Conservation (phyloP, 2,888 invertebrate species). For the Autographa gamma region DNA sequence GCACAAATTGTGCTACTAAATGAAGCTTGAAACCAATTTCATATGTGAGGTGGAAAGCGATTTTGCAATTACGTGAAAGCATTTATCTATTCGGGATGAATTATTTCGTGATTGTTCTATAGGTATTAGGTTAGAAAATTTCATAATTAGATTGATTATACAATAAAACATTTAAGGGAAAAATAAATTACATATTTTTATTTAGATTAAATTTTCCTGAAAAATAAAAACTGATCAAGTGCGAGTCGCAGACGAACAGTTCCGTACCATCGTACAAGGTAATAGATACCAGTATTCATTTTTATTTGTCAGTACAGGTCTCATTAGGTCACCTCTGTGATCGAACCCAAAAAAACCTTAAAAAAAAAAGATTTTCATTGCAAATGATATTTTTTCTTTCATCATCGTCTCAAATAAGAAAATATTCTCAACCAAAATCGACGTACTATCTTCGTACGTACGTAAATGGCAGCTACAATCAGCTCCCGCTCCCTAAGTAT, state of each 20-base stretch:
- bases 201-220: too few relatives aligned
- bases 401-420: neutral
- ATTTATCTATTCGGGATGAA: conserved; percentile 9
- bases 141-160: neutral
- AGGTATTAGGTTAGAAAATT: neutral
- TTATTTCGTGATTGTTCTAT: neutral
- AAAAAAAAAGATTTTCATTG: too few relatives aligned
- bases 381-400: neutral
- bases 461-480: conserved; percentile 11
- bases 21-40: conserved; percentile 42
- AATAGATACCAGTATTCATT: too few relatives aligned
- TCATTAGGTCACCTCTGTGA: too few relatives aligned
- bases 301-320: too few relatives aligned
- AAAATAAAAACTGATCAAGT: too few relatives aligned
- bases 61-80: conserved; percentile 22
- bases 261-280: too few relatives aligned
- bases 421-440: conserved; percentile 11
- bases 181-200: too few relatives aligned
- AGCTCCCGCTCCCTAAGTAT: conserved; percentile 13
- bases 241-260: too few relatives aligned
- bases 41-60: conserved; percentile 31
- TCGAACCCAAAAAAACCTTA: too few relatives aligned
- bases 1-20: conserved; percentile 40
- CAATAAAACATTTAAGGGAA: neutral
- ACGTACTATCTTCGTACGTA: too few relatives aligned